These are phyloP conservation scores for Conger conger DNA, from an alignment of 2,113 vertebrate genomes.

Conservation along the genomic window DNA sequence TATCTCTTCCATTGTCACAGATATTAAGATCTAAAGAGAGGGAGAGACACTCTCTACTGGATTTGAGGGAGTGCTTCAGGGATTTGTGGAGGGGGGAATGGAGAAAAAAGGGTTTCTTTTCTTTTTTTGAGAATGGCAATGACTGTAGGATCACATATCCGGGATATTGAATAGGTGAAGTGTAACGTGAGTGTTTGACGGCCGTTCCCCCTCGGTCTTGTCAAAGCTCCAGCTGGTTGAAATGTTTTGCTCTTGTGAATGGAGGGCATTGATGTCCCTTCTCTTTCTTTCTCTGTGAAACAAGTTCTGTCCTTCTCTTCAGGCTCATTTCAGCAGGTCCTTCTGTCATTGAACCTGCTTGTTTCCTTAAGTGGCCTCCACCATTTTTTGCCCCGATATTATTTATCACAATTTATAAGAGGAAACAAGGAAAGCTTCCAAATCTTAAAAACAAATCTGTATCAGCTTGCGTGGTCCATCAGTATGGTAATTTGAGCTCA, in stretches of 20 bases:
- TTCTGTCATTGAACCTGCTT: neutral
- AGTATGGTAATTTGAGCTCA: conserved; percentile 23
- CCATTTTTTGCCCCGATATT: conserved; percentile 34
- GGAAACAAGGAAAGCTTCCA: neutral
- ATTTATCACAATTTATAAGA: neutral
- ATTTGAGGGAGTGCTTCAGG: conserved; percentile 8
- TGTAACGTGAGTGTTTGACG: conserved; percentile 47
- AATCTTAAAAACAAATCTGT: neutral
- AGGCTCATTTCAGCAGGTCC: neutral
- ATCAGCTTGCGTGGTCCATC: conserved; percentile 2
- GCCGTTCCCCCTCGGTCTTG: conserved; percentile 54
- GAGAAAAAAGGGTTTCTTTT: conserved; percentile 51
- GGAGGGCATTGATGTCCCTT: conserved; percentile 51
- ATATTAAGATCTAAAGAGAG: conserved; percentile 34
- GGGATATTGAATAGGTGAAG: conserved; percentile 55
- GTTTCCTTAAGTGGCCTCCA: neutral
- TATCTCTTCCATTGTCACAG: conserved; percentile 34
- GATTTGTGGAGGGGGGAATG: conserved; percentile 54
- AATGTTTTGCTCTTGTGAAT: conserved; percentile 56
- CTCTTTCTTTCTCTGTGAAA: conserved; percentile 23
- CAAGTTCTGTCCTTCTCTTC: conserved; percentile 18
- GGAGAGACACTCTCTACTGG: conserved; percentile 19
- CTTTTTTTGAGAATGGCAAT: conserved; percentile 45
- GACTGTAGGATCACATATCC: conserved; percentile 41
- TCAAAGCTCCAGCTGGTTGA: conserved; percentile 54